Evolutionary conservation across 2,888 invertebrate genomes (phyloP).

Genomic region (Agrochola lota): DNA sequence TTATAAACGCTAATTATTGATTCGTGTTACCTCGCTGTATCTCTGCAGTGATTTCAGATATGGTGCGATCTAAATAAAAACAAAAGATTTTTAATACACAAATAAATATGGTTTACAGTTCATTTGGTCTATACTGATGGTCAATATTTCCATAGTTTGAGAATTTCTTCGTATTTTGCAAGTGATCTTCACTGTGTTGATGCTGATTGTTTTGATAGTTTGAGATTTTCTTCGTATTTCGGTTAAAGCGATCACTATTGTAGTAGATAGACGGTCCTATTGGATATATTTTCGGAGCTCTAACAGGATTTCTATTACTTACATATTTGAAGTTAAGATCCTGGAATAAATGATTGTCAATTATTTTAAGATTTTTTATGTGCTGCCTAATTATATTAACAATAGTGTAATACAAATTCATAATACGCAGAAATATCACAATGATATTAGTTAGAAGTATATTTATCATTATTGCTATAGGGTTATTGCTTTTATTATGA

Average conservation of each 20-base stretch:
- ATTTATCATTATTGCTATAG: neutral
- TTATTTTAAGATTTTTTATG: neutral
- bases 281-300: neutral
- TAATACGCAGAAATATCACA: neutral
- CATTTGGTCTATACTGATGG: neutral
- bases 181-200: neutral
- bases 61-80: conserved; percentile 47
- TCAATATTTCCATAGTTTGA: neutral
- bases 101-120: neutral
- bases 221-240: neutral
- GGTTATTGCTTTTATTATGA: neutral
- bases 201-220: neutral
- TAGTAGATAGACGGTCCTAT: neutral
- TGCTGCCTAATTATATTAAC: neutral
- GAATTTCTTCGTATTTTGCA: neutral
- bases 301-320: conserved; percentile 58
- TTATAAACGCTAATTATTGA: neutral
- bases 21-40: conserved; percentile 42
- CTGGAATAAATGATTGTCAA: conserved; percentile 63
- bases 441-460: neutral
- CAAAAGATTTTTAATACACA: neutral
- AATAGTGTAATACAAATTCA: neutral
- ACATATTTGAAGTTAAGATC: conserved; percentile 76
- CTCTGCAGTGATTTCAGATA: conserved; percentile 25
- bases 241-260: neutral